phyloP scores from a whole-genome alignment of 2,888 invertebrate species.

The Drosophila colorata region DNA sequence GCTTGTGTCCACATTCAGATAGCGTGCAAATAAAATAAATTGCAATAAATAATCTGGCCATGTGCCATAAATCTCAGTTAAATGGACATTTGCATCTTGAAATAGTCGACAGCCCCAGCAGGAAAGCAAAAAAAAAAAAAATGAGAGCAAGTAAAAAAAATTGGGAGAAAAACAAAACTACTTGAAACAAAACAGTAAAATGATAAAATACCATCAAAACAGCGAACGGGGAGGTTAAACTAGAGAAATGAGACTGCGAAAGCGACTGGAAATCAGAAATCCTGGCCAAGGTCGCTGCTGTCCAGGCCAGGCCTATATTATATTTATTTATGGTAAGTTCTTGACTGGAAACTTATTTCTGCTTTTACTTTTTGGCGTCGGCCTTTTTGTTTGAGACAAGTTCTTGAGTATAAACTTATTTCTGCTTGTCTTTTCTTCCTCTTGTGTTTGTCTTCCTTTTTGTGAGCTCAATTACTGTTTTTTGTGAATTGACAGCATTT shows the following conservation, averaged over 20 bases:
- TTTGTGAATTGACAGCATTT: not conserved
- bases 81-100: slow-evolving; percentile 82
- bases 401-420: not conserved
- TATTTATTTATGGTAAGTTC: slow-evolving; percentile 34
- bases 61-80: slow-evolving; percentile 80
- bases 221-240: slow-evolving; percentile 5
- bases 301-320: slow-evolving; percentile 3
- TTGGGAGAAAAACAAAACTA: slow-evolving; percentile 37
- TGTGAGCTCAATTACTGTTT: no score
- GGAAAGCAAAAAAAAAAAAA: slow-evolving; percentile 7
- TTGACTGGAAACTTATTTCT: not conserved
- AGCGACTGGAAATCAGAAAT: slow-evolving; percentile 10
- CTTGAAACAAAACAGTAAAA: slow-evolving; percentile 61
- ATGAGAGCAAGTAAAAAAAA: slow-evolving; percentile 1
- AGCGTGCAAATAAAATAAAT: slow-evolving; percentile 82
- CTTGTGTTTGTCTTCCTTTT: no score
- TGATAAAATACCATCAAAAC: slow-evolving; percentile 63
- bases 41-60: slow-evolving; percentile 80
- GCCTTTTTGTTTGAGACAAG: not conserved
- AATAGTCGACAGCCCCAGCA: slow-evolving; percentile 66
- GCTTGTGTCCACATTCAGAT: slow-evolving; percentile 62
- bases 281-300: slow-evolving; percentile 52
- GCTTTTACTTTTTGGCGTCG: not conserved
- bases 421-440: not conserved
- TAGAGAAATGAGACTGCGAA: not conserved